These are phyloP conservation scores for Apostichopus japonicus DNA, from an alignment of 35 echinoderm and acorn worm genomes.

Conservation along the genomic window DNA sequence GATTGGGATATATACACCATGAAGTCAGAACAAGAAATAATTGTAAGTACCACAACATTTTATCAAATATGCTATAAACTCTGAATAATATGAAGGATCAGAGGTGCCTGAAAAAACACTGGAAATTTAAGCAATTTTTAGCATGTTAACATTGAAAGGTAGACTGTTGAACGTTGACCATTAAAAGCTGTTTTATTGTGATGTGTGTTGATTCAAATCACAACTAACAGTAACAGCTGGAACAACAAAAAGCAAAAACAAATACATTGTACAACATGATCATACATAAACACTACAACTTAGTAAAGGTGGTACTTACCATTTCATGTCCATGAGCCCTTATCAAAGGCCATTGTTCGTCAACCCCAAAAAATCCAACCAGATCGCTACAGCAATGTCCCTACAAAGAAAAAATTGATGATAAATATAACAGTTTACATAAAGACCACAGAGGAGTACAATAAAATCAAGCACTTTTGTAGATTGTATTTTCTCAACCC, in stretches of 20 bases:
- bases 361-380: background rate
- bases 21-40: background rate
- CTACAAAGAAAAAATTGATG: background rate
- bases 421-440: too few relatives aligned
- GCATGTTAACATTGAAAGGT: background rate
- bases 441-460: too few relatives aligned
- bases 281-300: background rate
- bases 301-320: background rate
- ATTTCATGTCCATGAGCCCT: conserved; percentile 16
- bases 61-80: background rate
- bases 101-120: background rate
- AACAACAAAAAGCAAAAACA: background rate
- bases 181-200: background rate
- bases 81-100: background rate
- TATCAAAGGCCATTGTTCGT: conserved; percentile 7
- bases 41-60: background rate
- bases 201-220: background rate
- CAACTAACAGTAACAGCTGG: background rate
- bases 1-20: background rate
- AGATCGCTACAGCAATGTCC: conserved; percentile 10
- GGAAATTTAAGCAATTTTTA: background rate
- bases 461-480: too few relatives aligned
- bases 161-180: background rate
- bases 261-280: background rate
- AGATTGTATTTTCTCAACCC: too few relatives aligned